Conservation (phyloP, 2,797 vertebrate genomes). For the Artibeus jamaicensis region DNA sequence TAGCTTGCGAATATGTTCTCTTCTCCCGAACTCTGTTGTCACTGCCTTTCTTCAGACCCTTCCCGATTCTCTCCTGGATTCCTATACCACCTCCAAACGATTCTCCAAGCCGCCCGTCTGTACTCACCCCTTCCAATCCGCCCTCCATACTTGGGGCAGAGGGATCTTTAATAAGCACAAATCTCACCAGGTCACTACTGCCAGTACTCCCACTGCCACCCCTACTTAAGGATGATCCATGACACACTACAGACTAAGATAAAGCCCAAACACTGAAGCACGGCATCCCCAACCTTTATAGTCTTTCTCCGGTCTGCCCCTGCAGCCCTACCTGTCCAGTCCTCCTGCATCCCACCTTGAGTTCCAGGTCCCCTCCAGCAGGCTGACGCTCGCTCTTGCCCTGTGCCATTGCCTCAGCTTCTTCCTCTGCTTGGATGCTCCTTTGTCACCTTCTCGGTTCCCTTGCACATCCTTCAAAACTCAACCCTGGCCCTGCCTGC, state of each 20-base stretch:
- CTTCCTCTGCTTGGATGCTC: conserved; percentile 5
- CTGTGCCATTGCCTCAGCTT: background rate
- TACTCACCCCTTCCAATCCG: background rate
- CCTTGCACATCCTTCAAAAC: background rate
- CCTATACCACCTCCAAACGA: background rate
- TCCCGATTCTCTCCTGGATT: background rate
- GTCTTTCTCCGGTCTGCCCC: background rate
- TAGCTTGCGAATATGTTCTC: background rate
- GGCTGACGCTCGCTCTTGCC: background rate
- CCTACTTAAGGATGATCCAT: background rate
- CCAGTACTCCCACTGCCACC: background rate
- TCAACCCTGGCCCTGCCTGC: background rate
- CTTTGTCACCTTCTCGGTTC: background rate
- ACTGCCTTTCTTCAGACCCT: background rate
- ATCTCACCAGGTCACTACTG: background rate
- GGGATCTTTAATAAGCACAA: background rate
- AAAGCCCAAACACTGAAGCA: background rate
- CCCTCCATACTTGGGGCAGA: background rate
- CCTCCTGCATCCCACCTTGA: background rate
- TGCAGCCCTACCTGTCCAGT: background rate
- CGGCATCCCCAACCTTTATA: background rate
- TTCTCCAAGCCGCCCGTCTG: background rate
- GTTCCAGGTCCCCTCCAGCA: background rate
- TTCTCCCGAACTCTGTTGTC: background rate
- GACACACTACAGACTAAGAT: background rate